These are phyloP conservation scores for Calameuta idolon DNA, from an alignment of 2,888 invertebrate genomes.

Conservation along the genomic window DNA sequence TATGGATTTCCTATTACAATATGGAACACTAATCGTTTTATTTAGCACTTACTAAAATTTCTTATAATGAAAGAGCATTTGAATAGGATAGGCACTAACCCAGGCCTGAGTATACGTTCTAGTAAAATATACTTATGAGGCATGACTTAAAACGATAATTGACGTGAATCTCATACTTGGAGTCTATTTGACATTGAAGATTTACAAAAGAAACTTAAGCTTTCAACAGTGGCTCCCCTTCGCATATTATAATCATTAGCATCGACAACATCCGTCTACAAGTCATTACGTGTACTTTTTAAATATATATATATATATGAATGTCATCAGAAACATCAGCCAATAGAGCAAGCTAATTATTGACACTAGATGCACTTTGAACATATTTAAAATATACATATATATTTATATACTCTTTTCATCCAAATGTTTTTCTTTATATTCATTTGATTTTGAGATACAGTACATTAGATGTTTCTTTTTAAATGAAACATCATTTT, in stretches of 20 bases:
- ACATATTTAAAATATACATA: too few relatives aligned
- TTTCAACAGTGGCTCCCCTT: background rate
- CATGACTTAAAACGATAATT: background rate
- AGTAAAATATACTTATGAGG: background rate
- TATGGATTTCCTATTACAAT: background rate
- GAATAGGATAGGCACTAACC: too few relatives aligned
- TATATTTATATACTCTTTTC: too few relatives aligned
- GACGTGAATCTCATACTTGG: background rate
- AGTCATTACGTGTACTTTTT: background rate
- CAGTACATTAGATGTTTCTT: too few relatives aligned
- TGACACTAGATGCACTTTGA: too few relatives aligned
- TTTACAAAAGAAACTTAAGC: background rate
- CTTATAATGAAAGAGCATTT: background rate
- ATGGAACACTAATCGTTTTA: background rate
- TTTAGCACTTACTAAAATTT: background rate
- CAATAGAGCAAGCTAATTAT: too few relatives aligned
- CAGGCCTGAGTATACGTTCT: too few relatives aligned
- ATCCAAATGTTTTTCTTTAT: too few relatives aligned
- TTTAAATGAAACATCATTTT: too few relatives aligned
- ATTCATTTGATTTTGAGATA: too few relatives aligned
- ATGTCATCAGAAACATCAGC: too few relatives aligned
- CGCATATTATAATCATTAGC: background rate
- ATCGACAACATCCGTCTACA: background rate
- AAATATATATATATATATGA: background rate
- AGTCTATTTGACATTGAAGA: background rate